These are phyloP conservation scores for Echinops telfairi DNA, from an alignment of 2,113 vertebrate species.

Conservation along the genomic window DNA sequence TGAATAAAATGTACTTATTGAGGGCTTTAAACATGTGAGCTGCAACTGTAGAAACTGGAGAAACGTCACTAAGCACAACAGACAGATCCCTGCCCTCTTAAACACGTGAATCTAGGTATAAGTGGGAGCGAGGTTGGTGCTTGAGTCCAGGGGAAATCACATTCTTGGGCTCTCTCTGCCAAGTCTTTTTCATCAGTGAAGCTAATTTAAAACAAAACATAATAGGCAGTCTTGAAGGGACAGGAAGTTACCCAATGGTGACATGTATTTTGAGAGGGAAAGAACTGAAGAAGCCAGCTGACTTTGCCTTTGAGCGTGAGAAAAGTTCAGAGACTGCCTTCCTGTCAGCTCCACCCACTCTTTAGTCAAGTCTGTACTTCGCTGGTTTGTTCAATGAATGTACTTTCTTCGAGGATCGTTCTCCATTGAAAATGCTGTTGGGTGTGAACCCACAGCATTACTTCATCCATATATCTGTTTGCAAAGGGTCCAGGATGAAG, in stretches of 20 bases:
- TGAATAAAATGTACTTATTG: neutral
- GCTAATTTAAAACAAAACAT: neutral
- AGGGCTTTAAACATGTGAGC: neutral
- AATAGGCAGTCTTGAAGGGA: neutral
- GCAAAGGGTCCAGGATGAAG: neutral
- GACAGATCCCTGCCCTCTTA: neutral
- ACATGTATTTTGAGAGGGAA: neutral
- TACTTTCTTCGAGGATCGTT: neutral
- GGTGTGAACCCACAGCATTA: neutral
- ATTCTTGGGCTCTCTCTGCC: neutral
- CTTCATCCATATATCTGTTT: neutral
- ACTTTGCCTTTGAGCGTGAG: neutral
- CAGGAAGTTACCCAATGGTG: neutral
- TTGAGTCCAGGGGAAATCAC: neutral
- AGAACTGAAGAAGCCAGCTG: neutral
- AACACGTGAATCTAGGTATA: neutral
- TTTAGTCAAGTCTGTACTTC: neutral
- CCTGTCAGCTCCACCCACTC: neutral
- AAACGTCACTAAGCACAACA: neutral
- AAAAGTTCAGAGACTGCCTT: too few relatives aligned
- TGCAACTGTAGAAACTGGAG: neutral
- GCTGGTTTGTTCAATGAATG: neutral
- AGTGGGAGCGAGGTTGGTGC: neutral
- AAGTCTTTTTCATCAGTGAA: neutral
- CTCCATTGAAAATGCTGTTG: neutral